These are phyloP conservation scores for Cephus sareptanus DNA, from an alignment of 2,888 invertebrate genomes.

Conservation along the genomic window DNA sequence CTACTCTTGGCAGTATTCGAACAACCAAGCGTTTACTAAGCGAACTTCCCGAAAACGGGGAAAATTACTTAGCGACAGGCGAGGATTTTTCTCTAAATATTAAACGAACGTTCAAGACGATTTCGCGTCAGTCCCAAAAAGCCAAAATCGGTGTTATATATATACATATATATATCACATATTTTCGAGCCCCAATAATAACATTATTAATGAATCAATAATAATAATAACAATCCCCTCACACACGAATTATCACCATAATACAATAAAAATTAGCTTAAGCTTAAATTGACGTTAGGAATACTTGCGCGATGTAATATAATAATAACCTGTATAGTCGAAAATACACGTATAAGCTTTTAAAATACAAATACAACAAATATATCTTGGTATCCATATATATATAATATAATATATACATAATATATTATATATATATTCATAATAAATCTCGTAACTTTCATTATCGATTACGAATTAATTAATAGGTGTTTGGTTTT, in stretches of 20 bases:
- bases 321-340: slow-evolving; percentile 27
- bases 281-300: slow-evolving; percentile 37
- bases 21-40: neutral
- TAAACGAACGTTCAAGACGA: neutral
- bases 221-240: neutral
- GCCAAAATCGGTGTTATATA: slow-evolving; percentile 11
- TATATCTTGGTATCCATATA: slow-evolving; percentile 29
- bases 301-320: slow-evolving; percentile 26
- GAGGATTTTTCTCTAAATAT: neutral
- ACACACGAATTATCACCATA: neutral
- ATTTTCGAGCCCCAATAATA: slow-evolving; percentile 23
- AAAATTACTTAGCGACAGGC: neutral
- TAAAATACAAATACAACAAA: slow-evolving; percentile 42
- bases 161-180: slow-evolving; percentile 5
- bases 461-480: slow-evolving; percentile 21
- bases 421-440: slow-evolving; percentile 11
- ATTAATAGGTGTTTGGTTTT: slow-evolving; percentile 5
- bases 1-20: neutral
- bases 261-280: slow-evolving; percentile 9
- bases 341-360: slow-evolving; percentile 45
- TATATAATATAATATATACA: slow-evolving; percentile 18
- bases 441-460: slow-evolving; percentile 26
- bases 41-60: neutral
- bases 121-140: neutral
- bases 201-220: neutral